Evolutionary conservation across 2,888 invertebrate genomes (phyloP).

Genomic region (Dichetophora obliterata): DNA sequence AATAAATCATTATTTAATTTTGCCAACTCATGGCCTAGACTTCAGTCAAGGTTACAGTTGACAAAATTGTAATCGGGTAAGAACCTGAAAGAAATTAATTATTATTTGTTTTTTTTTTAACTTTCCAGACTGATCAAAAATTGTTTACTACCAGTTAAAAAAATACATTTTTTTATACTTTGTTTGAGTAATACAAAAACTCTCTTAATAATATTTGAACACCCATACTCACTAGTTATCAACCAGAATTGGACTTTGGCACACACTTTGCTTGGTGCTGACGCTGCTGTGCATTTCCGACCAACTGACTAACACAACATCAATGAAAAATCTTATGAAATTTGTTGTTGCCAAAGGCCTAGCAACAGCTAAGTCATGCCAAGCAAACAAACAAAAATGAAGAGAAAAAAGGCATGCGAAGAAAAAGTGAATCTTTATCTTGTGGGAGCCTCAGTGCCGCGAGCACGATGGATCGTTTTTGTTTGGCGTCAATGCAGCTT

Average conservation of each 20-base stretch:
- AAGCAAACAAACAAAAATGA: too few relatives aligned
- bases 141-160: too few relatives aligned
- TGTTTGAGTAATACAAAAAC: not conserved
- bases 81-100: not conserved
- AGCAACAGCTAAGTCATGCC: slow-evolving; percentile 4
- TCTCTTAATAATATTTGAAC: not conserved
- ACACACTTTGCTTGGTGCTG: not conserved
- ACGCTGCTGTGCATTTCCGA: not conserved
- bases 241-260: slow-evolving; percentile 32
- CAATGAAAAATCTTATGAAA: not conserved
- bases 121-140: not conserved
- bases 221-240: not conserved
- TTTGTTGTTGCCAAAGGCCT: slow-evolving; percentile 21
- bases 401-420: too few relatives aligned
- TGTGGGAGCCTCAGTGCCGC: too few relatives aligned
- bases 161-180: not conserved
- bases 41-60: not conserved
- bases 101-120: not conserved
- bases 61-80: not conserved
- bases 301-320: not conserved
- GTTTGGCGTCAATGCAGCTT: too few relatives aligned
- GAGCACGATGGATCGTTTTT: too few relatives aligned
- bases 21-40: not conserved
- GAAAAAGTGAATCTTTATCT: too few relatives aligned
- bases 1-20: not conserved